phyloP scores from a whole-genome alignment of 64 coral and sea anemone genomes.

The Dendrophyllia cribrosa region DNA sequence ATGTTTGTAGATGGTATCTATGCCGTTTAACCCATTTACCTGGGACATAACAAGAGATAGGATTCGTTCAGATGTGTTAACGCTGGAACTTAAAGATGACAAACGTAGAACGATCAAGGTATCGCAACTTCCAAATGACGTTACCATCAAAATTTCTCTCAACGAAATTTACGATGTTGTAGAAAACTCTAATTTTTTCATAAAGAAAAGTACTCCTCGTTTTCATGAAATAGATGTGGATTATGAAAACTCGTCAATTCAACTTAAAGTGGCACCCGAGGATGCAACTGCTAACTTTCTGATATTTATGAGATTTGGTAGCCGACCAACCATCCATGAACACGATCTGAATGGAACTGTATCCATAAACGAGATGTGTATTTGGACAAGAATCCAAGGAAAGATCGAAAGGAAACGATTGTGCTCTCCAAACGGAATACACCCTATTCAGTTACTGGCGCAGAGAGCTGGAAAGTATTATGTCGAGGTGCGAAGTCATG shows the following conservation, averaged over 20 bases:
- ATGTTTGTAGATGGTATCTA: constrained; percentile 58
- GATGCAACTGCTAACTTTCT: not conserved
- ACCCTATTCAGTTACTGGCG: too few species aligned
- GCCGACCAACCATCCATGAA: not conserved
- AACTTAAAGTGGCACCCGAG: not conserved
- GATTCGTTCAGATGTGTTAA: not conserved
- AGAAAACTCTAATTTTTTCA: not conserved
- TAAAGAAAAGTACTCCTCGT: not conserved
- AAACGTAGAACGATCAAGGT: not conserved
- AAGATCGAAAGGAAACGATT: too few species aligned
- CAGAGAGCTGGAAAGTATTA: not conserved
- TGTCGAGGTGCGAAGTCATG: not conserved
- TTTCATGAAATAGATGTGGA: not conserved
- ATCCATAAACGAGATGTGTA: not conserved
- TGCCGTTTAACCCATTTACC: constrained; percentile 75
- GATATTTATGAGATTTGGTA: not conserved
- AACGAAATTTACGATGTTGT: too few species aligned
- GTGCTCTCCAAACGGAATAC: too few species aligned
- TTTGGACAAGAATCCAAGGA: too few species aligned
- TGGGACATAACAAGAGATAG: constrained; percentile 64
- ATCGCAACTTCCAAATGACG: not conserved
- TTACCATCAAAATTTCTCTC: constrained; percentile 28
- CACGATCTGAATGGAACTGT: not conserved
- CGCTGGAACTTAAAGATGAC: constrained; percentile 67
- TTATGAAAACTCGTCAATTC: not conserved